Evolutionary conservation across 1,140 invertebrate species (phyloP), one percentile per base, ranked within the genome.

Genomic region (Argopecten irradians): DNA sequence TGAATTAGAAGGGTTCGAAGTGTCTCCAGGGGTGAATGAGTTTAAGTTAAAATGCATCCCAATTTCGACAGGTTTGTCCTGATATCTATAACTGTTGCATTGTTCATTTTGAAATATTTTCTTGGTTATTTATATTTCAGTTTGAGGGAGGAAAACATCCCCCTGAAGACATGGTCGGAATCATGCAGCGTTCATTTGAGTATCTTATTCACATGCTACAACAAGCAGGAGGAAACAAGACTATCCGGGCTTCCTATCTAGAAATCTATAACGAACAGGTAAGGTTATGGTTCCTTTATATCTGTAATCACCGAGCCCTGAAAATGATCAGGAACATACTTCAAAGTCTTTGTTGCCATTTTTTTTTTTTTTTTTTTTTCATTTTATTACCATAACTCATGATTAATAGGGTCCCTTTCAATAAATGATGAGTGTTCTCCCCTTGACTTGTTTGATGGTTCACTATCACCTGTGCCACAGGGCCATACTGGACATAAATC

Each of bases 221-320:
- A 36, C 39, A 92, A 34, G 91, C 93, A 28, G 87, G 88, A 32
- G 90, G 91, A 34, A 93, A 91, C 84, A 94, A 94, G 46, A 91
- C 93, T 33, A 92, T 96, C 13, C 88, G 92, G 87, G 95, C 95
- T 7, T 95, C 95, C 13, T 95, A 95, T 89, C 90, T 95, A 83
- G 95, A 96, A 91, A 94, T 96, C 34, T 96, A 96, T 89, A 96
- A 96, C 92, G 95, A 96, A 93, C 95, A 96, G 94, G 95, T 95
- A 89, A 90, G 82, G 83, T 28, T 9, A 55, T 19, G 7, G 19
- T 82, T 34, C 32, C 32, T 41, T 14, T 32, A 33, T 11, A 11
- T 32, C 41, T 46, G 22, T 46, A 16, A 11, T 16, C 13, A 22
- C 43, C 0, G 22, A 41, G 8, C n/a, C 28, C n/a, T 71, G n/a